phyloP scores from a whole-genome alignment of 2,113 vertebrate genomes.

The Macquaria ambigua region DNA sequence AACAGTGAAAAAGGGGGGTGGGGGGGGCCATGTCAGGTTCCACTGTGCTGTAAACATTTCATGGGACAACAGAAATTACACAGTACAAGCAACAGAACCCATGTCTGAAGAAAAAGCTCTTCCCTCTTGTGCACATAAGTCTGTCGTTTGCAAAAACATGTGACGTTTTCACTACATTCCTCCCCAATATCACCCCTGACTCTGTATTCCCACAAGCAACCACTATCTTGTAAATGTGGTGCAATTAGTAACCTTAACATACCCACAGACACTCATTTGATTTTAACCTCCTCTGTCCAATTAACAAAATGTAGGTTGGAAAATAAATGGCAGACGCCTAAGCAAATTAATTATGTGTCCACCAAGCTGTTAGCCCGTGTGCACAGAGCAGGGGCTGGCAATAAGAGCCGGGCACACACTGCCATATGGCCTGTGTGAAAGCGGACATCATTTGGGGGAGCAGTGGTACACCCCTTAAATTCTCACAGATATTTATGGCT shows the following conservation, averaged over 20 bases:
- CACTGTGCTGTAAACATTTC: constrained; percentile 67
- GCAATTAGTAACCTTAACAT: constrained; percentile 78
- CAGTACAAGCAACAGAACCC: constrained; percentile 22
- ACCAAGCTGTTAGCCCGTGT: constrained; percentile 84
- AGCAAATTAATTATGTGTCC: constrained; percentile 88
- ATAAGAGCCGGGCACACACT: constrained; percentile 68
- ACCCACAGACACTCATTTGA: constrained; percentile 80
- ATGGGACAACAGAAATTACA: constrained; percentile 56
- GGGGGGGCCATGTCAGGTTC: constrained; percentile 39
- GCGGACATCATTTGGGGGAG: constrained; percentile 69
- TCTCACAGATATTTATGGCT: constrained; percentile 79
- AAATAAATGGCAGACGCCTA: constrained; percentile 87
- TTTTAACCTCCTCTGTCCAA: constrained; percentile 85
- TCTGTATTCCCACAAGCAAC: constrained; percentile 55
- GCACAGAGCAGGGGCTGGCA: constrained; percentile 78
- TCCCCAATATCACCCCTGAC: constrained; percentile 48
- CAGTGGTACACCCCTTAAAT: constrained; percentile 63
- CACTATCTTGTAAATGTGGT: constrained; percentile 62
- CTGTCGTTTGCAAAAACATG: constrained; percentile 20
- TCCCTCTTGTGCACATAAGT: not conserved
- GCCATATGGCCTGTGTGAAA: constrained; percentile 84
- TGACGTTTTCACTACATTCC: constrained; percentile 59
- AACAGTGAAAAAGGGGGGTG: constrained; percentile 8
- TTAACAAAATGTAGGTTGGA: constrained; percentile 87
- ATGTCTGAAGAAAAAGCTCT: no score